phyloP scores from a whole-genome alignment of 2,113 vertebrate species.

The Cololabis saira region DNA sequence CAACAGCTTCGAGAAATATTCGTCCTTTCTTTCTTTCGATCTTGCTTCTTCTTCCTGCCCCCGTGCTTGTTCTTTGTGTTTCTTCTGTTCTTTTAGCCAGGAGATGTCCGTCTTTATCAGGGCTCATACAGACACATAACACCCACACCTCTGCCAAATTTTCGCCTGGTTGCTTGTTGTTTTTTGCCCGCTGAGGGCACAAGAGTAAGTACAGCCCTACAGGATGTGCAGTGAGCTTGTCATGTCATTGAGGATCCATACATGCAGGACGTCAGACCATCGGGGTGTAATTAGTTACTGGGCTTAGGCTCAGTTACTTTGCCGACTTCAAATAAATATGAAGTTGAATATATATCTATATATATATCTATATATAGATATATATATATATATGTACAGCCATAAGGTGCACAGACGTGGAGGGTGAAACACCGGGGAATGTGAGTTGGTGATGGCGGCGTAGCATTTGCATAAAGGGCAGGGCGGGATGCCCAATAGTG shows the following conservation, averaged over 20 bases:
- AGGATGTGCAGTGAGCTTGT: conserved; percentile 18
- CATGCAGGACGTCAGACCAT: conserved; percentile 30
- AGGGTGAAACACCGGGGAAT: conserved; percentile 76
- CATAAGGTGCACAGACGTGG: conserved; percentile 48
- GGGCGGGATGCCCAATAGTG: conserved; percentile 84
- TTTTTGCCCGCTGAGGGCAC: conserved; percentile 44
- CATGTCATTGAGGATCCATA: conserved; percentile 12
- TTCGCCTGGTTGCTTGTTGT: conserved; percentile 37
- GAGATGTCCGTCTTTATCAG: conserved; percentile 67
- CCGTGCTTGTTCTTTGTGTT: conserved; percentile 32
- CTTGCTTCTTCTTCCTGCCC: conserved; percentile 2
- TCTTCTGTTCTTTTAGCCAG: conserved; percentile 30
- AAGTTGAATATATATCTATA: too few relatives aligned
- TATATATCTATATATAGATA: too few relatives aligned
- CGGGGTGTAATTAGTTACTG: conserved; percentile 34
- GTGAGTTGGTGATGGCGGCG: conserved; percentile 77
- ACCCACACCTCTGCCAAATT: conserved; percentile 65
- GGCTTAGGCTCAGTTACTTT: conserved; percentile 43
- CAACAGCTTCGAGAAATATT: conserved; percentile 10
- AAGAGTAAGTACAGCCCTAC: conserved; percentile 38
- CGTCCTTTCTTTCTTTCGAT: conserved; percentile 16
- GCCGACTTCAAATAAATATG: conserved; percentile 15
- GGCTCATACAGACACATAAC: conserved; percentile 64
- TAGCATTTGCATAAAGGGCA: conserved; percentile 87
- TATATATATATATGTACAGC: background rate